phyloP scores from a whole-genome alignment of 2,888 invertebrate genomes.

The Agrochola circellaris region DNA sequence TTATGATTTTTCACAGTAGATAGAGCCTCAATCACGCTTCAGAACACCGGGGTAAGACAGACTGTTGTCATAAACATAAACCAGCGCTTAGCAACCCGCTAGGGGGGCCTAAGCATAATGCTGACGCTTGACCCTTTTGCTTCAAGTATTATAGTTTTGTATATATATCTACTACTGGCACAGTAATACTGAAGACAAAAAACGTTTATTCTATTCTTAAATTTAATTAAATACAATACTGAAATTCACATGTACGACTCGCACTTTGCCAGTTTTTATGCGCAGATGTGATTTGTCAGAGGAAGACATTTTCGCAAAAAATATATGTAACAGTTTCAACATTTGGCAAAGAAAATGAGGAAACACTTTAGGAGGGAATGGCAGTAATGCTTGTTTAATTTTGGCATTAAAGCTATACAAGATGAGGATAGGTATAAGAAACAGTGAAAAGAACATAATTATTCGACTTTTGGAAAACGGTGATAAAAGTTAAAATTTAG shows the following conservation, averaged over 20 bases:
- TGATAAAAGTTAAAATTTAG: not conserved
- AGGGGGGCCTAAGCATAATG: too few relatives aligned
- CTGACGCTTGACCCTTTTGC: too few relatives aligned
- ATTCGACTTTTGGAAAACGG: not conserved
- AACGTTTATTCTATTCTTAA: too few relatives aligned
- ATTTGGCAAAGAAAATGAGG: conserved; percentile 23
- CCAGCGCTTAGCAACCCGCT: too few relatives aligned
- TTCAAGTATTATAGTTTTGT: too few relatives aligned
- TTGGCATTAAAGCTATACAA: not conserved
- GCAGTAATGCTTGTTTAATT: not conserved
- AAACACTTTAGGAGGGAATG: conserved; percentile 4
- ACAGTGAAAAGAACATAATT: not conserved
- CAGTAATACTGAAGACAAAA: too few relatives aligned
- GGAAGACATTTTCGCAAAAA: conserved; percentile 23
- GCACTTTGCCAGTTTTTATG: not conserved
- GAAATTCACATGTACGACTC: not conserved
- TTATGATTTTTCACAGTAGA: not conserved
- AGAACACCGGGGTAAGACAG: not conserved
- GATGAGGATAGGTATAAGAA: not conserved
- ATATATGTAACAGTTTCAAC: conserved; percentile 27
- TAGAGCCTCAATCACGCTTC: not conserved
- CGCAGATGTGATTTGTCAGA: conserved; percentile 42
- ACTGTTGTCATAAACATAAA: not conserved
- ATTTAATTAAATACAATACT: not conserved
- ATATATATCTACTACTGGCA: too few relatives aligned